Conservation (phyloP, 2,797 vertebrate species). For the Chelidonichthys spinosus region DNA sequence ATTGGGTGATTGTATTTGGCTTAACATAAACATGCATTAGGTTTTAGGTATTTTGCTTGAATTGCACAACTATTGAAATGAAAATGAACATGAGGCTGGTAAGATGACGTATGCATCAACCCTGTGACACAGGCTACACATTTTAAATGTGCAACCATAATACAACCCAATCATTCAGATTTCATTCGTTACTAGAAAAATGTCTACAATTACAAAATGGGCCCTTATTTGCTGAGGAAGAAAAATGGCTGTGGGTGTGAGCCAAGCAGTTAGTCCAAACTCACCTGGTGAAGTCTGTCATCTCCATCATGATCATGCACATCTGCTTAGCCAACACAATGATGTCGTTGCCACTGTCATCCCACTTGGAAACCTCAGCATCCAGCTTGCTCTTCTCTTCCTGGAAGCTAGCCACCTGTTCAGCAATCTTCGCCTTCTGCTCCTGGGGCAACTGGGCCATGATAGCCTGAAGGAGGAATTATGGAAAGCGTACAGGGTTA, state of each 20-base stretch:
- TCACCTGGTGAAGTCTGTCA: constrained; percentile 99
- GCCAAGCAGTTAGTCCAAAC: constrained; percentile 36
- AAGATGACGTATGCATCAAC: constrained; percentile 7
- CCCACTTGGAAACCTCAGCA: constrained; percentile 99
- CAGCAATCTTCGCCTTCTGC: constrained; percentile 98
- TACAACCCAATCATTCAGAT: not conserved
- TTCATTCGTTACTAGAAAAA: not conserved
- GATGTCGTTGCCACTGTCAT: constrained; percentile 98
- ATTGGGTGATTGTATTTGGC: constrained; percentile 49
- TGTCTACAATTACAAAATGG: constrained; percentile 12
- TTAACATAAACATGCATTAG: constrained; percentile 48
- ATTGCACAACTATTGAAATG: constrained; percentile 37
- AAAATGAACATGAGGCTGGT: constrained; percentile 23
- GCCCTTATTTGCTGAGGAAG: not conserved
- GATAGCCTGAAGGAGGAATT: constrained; percentile 88
- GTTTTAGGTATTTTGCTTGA: constrained; percentile 39
- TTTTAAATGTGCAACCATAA: not conserved
- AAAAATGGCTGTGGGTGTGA: not conserved
- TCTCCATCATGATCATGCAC: constrained; percentile 99
- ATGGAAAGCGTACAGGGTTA: constrained; percentile 48
- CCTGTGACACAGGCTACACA: not conserved
- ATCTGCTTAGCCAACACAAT: constrained; percentile 99
- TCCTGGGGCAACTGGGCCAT: constrained; percentile 99
- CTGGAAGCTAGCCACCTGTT: constrained; percentile 98
- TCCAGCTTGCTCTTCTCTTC: constrained; percentile 99